A percentile compares a stretch with the other conserved stretches of the same genome.
Evolutionary conservation across 2,888 invertebrate genomes (phyloP).

Genomic region (Drosophila mulleri): DNA sequence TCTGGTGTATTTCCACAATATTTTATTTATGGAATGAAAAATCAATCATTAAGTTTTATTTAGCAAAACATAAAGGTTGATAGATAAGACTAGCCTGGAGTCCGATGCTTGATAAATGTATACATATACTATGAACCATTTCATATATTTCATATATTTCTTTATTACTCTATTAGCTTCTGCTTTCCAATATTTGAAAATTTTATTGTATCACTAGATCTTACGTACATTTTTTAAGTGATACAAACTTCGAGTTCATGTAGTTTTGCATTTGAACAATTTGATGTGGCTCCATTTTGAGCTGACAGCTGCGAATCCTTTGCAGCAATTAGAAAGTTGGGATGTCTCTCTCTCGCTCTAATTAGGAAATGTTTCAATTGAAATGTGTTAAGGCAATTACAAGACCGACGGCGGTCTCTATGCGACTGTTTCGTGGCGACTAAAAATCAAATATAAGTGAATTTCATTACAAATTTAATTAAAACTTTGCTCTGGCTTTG

Average conservation of each 20-base stretch:
- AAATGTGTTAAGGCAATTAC: constrained; percentile 55
- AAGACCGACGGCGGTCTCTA: constrained; percentile 53
- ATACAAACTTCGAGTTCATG: constrained; percentile 19
- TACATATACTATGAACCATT: too few relatives aligned
- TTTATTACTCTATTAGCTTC: too few relatives aligned
- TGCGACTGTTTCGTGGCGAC: constrained; percentile 71
- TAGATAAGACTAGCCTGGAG: too few relatives aligned
- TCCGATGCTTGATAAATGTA: too few relatives aligned
- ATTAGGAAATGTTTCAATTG: constrained; percentile 50
- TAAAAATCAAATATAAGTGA: constrained; percentile 73
- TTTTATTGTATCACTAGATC: neutral
- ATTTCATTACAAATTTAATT: constrained; percentile 72
- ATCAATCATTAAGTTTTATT: too few relatives aligned
- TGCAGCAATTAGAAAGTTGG: neutral
- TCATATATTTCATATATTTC: too few relatives aligned
- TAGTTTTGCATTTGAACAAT: constrained; percentile 1
- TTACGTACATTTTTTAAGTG: constrained; percentile 28
- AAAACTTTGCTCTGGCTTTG: constrained; percentile 62
- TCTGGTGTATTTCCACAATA: too few relatives aligned
- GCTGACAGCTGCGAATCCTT: neutral
- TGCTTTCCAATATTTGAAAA: too few relatives aligned
- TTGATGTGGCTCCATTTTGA: constrained; percentile 19
- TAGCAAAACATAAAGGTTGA: too few relatives aligned
- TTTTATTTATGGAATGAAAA: too few relatives aligned
- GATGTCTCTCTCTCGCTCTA: constrained; percentile 19